Evolutionary conservation across 2,888 invertebrate genomes (phyloP), one percentile per base, ranked within the genome.

Genomic region (Oligia latruncula): DNA sequence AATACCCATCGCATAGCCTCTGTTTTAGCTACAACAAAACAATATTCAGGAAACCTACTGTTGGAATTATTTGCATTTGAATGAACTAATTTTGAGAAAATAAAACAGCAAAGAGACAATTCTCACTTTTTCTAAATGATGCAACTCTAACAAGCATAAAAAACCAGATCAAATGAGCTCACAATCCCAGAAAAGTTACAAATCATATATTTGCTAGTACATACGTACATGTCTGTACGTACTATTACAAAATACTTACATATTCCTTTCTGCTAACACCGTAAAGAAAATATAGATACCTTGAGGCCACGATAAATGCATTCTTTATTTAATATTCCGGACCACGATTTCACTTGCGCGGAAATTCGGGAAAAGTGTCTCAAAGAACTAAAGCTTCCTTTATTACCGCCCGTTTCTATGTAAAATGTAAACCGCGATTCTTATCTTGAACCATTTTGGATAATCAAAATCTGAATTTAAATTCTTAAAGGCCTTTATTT

Each of bases 361-460:
- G 60, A 77, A 78, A 77, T 81, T 86, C 72, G 64, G 83, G 81
- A 75, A 86, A 73, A 87, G 3, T 83, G 66, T 80, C 76, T 77
- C 71, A 29, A 17, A 60, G 40, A 85, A 76, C 49, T 76, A 78
- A 78, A 74, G 62, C 74, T 67, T 78, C 74, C 68, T 81, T 81
- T 87, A 87, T 68, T 75, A 72, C 64, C 4, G 58, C 58, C 11
- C 11, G 65, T 23, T n/a, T 29, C 40, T 74, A 71, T 71, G 23
- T 23, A 20, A 52, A 62, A 83, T 65, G 4, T 67, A 64, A 35
- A 64, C 55, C 35, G 67, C 29, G 35, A 71, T 40, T 68, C 35
- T 64, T 71, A 74, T 71, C 65, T 74, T 0, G 4, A 49, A 13
- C 49, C 11, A 43, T 60, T 71, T 29, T 40, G 43, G 13, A 49